phyloP scores from a whole-genome alignment of 2,888 invertebrate genomes.

The Leptura quadrifasciata region DNA sequence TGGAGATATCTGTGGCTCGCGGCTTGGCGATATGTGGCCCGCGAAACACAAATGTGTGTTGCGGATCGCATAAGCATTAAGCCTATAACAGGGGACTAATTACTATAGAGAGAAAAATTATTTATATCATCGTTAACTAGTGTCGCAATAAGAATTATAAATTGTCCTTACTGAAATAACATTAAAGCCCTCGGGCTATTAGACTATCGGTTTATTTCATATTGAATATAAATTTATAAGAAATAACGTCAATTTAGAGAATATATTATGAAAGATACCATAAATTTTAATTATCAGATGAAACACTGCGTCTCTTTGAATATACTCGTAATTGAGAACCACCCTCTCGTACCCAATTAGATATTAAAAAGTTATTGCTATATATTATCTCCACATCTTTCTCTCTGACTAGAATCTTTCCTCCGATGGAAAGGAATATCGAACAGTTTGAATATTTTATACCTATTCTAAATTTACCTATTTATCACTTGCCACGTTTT shows the following conservation, averaged over 20 bases:
- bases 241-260: neutral
- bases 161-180: no score
- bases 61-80: no score
- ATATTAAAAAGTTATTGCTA: neutral
- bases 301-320: neutral
- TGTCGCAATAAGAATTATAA: no score
- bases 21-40: no score
- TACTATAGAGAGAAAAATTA: no score
- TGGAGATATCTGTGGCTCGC: no score
- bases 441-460: neutral
- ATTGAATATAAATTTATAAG: neutral
- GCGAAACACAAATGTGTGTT: no score
- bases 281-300: neutral
- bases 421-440: neutral
- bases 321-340: neutral
- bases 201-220: no score
- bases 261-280: neutral
- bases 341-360: neutral
- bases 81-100: no score
- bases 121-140: no score
- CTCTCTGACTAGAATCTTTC: neutral
- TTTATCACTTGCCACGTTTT: constrained; percentile 23
- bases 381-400: neutral
- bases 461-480: constrained; percentile 1
- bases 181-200: no score